Base-by-base conservation (phyloP, 2,888 invertebrate species). In the Heliconius ethilla region DNA sequence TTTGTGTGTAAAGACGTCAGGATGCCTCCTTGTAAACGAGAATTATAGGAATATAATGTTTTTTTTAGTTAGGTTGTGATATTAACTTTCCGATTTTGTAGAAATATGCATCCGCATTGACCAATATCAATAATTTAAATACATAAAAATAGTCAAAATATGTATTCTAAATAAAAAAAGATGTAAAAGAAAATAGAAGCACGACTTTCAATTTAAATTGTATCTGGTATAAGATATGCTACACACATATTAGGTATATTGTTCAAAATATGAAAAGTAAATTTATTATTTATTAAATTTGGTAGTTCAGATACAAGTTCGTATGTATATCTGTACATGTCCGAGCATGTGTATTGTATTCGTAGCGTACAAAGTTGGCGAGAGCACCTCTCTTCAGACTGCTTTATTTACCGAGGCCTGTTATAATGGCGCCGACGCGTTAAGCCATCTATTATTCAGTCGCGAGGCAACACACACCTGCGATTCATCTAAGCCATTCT, bases 351-450 rank as follows among this genome's bases (percentile, higher is more conserved):
- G 72, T 72, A 59, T 37, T 59, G 72, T 59, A 55, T 59, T 72
- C 55, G 55, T 72, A 59, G 11, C 72, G 59, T 25, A 59, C 37
- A 72, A 33, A 72, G 72, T 72, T 59, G 55, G 72, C 59, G 59
- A 72, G 72, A 72, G 72, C 59, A 37, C 33, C 72, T n/a, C 59
- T 72, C 59, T 59, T 72, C 72, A 72, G 72, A 72, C 72, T 59
- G 72, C 51, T 75, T 75, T 75, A 59, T 75, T 75, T 75, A 75
- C 55, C 75, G 55, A 67, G 67, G 66, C 67, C 75, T 75, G 67
- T 67, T 75, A 55, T 55, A 75, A 67, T 67, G 67, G 67, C 67
- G 66, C 75, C 66, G 67, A 66, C 67, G 66, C 67, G 66, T 33
- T 75, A 66, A 67, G 51, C 59, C 67, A 75, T 75, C 66, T 67